phyloP scores from a whole-genome alignment of 2,888 invertebrate species.

The Drosophila trichaetosa region DNA sequence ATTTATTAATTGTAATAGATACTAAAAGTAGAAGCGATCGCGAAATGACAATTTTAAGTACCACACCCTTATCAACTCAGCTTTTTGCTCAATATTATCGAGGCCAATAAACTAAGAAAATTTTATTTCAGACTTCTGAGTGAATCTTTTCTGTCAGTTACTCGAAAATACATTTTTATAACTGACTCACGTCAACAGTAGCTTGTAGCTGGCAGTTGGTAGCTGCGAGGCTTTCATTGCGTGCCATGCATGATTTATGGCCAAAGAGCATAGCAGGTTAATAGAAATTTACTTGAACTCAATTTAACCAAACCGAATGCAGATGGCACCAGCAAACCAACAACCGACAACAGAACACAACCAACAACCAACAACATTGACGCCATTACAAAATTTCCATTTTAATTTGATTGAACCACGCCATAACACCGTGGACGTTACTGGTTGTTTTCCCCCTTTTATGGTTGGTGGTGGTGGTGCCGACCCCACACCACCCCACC shows the following conservation, averaged over 20 bases:
- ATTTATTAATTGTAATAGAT: neutral
- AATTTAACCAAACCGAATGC: slow-evolving; percentile 52
- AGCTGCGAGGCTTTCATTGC: slow-evolving; percentile 37
- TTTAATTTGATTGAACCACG: slow-evolving; percentile 77
- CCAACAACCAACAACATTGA: slow-evolving; percentile 22
- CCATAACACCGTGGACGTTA: slow-evolving; percentile 35
- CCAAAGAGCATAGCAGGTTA: slow-evolving; percentile 68
- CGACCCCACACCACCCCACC: neutral
- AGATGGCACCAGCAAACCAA: neutral
- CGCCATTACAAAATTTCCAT: slow-evolving; percentile 64
- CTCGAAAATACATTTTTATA: slow-evolving; percentile 32
- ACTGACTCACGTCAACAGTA: slow-evolving; percentile 22
- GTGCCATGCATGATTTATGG: slow-evolving; percentile 68
- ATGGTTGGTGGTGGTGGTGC: slow-evolving; percentile 21
- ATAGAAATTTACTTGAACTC: slow-evolving; percentile 76
- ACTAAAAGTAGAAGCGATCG: neutral
- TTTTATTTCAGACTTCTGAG: neutral
- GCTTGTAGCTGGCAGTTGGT: slow-evolving; percentile 6
- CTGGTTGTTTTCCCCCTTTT: slow-evolving; percentile 23
- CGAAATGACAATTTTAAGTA: neutral
- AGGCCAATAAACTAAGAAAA: neutral
- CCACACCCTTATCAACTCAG: neutral
- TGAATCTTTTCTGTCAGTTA: slow-evolving; percentile 1
- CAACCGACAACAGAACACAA: neutral
- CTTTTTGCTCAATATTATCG: neutral